These are phyloP conservation scores for Bucorvus abyssinicus DNA, from an alignment of 2,797 vertebrate species.

Conservation along the genomic window DNA sequence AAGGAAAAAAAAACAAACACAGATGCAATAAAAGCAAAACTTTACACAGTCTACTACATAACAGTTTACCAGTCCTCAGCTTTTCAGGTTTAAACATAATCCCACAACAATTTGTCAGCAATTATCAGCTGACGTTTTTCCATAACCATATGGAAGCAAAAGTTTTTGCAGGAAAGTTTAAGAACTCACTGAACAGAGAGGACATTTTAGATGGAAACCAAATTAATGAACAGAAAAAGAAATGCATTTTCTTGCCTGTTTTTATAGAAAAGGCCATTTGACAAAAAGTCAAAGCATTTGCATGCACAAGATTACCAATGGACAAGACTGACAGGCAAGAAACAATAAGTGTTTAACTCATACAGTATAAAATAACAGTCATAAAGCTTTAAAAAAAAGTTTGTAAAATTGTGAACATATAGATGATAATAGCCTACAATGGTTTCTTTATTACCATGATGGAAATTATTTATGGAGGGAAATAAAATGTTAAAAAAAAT, in stretches of 20 bases:
- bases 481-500: neutral
- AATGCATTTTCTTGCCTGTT: neutral
- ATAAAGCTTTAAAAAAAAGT: neutral
- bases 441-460: fast-evolving
- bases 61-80: neutral
- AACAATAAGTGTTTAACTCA: neutral
- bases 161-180: neutral
- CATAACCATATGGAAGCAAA: neutral
- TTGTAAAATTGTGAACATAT: fast-evolving
- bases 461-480: neutral
- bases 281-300: neutral
- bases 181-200: neutral
- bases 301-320: neutral
- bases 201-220: neutral
- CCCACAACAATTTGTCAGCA: neutral
- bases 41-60: neutral
- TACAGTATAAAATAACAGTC: neutral
- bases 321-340: neutral
- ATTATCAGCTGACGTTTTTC: neutral
- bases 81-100: neutral
- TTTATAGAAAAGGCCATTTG: neutral
- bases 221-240: neutral
- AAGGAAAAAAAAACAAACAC: neutral
- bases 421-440: neutral
- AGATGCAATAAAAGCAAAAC: neutral